Conservation (phyloP, 2,113 vertebrate species). For the Sander lucioperca region DNA sequence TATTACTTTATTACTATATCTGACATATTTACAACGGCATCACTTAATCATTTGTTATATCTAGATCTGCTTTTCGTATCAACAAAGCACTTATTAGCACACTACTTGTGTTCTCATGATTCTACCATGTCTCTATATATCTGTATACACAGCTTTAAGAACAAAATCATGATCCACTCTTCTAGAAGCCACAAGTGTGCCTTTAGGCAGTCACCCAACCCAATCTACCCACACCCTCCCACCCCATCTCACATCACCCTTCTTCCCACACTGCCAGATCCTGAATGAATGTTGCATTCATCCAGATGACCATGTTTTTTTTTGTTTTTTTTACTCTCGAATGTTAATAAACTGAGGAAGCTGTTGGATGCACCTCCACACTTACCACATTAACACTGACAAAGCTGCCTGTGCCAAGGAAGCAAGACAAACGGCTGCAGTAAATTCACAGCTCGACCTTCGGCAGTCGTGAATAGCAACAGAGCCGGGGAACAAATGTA, state of each 20-base stretch:
- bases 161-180: slow-evolving; percentile 10
- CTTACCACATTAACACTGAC: slow-evolving; percentile 73
- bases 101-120: background rate
- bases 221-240: background rate
- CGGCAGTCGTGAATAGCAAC: slow-evolving; percentile 54
- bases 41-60: background rate
- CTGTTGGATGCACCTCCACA: slow-evolving; percentile 51
- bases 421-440: slow-evolving; percentile 71
- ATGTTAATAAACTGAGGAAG: slow-evolving; percentile 63
- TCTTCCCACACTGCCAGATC: slow-evolving; percentile 35
- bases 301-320: slow-evolving; percentile 46
- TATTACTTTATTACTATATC: background rate
- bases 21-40: background rate
- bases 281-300: slow-evolving; percentile 64
- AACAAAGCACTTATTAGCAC: background rate
- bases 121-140: background rate
- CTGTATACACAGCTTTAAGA: background rate
- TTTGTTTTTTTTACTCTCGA: slow-evolving; percentile 32
- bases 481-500: slow-evolving; percentile 66
- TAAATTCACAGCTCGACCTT: slow-evolving; percentile 76
- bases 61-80: background rate
- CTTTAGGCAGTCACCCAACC: slow-evolving; percentile 29
- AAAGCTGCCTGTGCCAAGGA: slow-evolving; percentile 62
- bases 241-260: slow-evolving; percentile 7
- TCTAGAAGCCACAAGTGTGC: slow-evolving; percentile 11